Percentiles rank a stretch among this genome's conserved stretches.
Conservation (phyloP, 1,140 invertebrate species). For the Temnothorax curvispinosus region DNA sequence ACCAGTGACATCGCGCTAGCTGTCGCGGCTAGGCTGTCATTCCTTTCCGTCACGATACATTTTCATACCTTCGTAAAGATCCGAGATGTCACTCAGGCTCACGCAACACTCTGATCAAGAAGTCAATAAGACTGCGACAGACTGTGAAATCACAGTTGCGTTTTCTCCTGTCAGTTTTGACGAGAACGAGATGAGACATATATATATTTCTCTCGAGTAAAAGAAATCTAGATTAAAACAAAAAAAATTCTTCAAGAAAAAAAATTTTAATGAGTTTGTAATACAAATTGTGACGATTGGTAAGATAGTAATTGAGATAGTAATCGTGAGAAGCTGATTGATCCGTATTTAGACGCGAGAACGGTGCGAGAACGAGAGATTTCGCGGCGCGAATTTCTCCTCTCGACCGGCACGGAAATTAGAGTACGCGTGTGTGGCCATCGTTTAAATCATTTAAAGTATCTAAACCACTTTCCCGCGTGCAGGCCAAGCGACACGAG, state of each 20-base stretch:
- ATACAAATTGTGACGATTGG: background rate
- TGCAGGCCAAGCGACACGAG: background rate
- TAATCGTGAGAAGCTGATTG: background rate
- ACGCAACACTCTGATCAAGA: constrained; percentile 7
- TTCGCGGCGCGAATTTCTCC: constrained; percentile 46
- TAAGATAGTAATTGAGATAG: background rate
- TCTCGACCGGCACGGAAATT: constrained; percentile 32
- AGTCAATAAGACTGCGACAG: constrained; percentile 1
- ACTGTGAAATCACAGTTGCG: constrained; percentile 4
- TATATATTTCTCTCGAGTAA: background rate
- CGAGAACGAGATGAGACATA: background rate
- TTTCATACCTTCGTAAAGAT: constrained; percentile 18
- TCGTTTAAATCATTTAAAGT: constrained; percentile 17
- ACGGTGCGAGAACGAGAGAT: background rate
- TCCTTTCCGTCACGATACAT: constrained; percentile 32
- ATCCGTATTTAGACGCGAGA: constrained; percentile 6
- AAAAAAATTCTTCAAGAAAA: background rate
- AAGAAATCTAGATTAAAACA: background rate
- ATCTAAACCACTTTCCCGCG: constrained; percentile 40
- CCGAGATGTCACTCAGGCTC: background rate
- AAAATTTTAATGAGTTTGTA: background rate
- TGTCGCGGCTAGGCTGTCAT: constrained; percentile 16
- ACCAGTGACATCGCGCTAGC: constrained; percentile 9
- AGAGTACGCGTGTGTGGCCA: constrained; percentile 12
- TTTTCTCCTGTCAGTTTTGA: constrained; percentile 4